Evolutionary conservation across 2,888 invertebrate genomes (phyloP), one percentile per base, ranked within the genome.

Genomic region (Panzeria rudis): DNA sequence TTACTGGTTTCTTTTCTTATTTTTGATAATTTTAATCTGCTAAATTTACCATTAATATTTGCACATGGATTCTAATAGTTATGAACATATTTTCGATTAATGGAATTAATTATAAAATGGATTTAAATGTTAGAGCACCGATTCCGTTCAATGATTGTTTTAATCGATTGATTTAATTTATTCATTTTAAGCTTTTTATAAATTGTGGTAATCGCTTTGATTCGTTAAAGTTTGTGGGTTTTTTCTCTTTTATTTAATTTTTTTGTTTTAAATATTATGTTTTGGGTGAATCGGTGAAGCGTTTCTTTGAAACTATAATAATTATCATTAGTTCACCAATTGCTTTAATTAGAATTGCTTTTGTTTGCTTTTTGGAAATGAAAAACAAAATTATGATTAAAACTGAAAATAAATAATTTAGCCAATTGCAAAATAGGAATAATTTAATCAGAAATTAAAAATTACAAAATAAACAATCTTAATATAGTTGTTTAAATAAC

Each of bases 351-450:
- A 82, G 25, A 68, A 84, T 83, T 77, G 61, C 54, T 83, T n/a
- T 77, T 56, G 64, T 71, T 80, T 72, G 8, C 47, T 61, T 79
- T 69, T 73, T 44, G 59, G 76, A 72, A 71, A 77, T 41, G 61
- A 32, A 68, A 35, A 38, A 52, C 13, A 68, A 59, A 72, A 64
- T 71, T 75, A 76, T 87, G 61, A 88, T 69, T 50, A 38, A 32
- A 82, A 77, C 52, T 68, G 3, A 56, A 38, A 84, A n/a, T n/a
- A n/a, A 77, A 88, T 86, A 75, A 85, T 87, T 89, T 87, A 89
- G 90, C 90, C 90, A 90, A 90, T 90, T 86, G 90, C 89, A 89
- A 89, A 87, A 87, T 52, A 87, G 69, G 76, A 79, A 82, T 82
- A 85, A 85, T 64, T 47, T 13, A 69, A 85, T 69, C 17, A 13